These are phyloP conservation scores for Muscina levida DNA, from an alignment of 2,888 invertebrate species.

Conservation along the genomic window DNA sequence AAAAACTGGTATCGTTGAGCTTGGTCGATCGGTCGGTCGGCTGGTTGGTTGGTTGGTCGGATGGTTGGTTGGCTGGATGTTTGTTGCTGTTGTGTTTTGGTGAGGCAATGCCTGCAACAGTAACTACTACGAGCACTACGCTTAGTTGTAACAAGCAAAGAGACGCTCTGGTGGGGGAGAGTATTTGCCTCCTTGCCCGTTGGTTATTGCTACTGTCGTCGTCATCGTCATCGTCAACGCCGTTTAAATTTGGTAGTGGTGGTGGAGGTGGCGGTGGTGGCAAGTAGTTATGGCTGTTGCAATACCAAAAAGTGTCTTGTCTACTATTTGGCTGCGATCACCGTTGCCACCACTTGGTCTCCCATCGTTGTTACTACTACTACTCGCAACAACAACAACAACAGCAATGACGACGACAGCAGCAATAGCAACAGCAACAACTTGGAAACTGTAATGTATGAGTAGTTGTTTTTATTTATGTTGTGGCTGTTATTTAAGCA, in stretches of 20 bases:
- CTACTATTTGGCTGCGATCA: slow-evolving; percentile 66
- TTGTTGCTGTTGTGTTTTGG: slow-evolving; percentile 69
- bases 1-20: slow-evolving; percentile 75
- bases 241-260: slow-evolving; percentile 35
- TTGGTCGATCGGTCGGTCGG: too few species aligned
- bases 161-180: too few species aligned
- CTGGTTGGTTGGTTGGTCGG: too few species aligned
- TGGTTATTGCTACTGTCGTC: slow-evolving; percentile 71
- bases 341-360: slow-evolving; percentile 49
- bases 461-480: slow-evolving; percentile 58
- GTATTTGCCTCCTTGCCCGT: slow-evolving; percentile 52
- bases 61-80: too few species aligned
- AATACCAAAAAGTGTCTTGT: slow-evolving; percentile 64
- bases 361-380: slow-evolving; percentile 14
- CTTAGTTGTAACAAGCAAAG: too few species aligned
- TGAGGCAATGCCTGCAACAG: slow-evolving; percentile 63
- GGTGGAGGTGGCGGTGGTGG: slow-evolving; percentile 13
- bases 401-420: slow-evolving; percentile 25
- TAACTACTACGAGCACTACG: slow-evolving; percentile 44
- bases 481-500: slow-evolving; percentile 68
- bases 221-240: slow-evolving; percentile 21
- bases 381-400: slow-evolving; percentile 13
- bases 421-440: not conserved
- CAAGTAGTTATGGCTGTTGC: slow-evolving; percentile 62
- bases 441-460: slow-evolving; percentile 34